phyloP scores from a whole-genome alignment of 2,888 invertebrate species.

The Caprella mutica region DNA sequence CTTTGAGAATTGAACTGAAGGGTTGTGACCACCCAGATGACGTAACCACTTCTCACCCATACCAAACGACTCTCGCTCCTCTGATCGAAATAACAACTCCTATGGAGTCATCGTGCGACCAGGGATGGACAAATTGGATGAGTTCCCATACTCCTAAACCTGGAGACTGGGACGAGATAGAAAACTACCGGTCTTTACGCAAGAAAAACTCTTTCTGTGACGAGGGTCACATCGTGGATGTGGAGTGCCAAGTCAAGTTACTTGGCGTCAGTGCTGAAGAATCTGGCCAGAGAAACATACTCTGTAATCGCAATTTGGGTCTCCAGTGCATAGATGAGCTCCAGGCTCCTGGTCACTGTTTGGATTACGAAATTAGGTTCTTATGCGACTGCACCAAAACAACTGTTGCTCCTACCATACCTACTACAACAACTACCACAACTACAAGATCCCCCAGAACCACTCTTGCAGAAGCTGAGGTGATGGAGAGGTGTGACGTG shows the following conservation, averaged over 20 bases:
- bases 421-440: not conserved
- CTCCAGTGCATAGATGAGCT: slow-evolving; percentile 30
- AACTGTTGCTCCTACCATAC: slow-evolving; percentile 2
- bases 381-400: slow-evolving; percentile 35
- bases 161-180: slow-evolving; percentile 34
- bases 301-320: slow-evolving; percentile 35
- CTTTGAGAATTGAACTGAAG: slow-evolving; percentile 39
- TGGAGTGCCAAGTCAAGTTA: slow-evolving; percentile 39
- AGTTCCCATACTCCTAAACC: slow-evolving; percentile 36
- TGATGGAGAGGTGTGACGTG: slow-evolving; percentile 42
- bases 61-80: not conserved
- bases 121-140: slow-evolving; percentile 38
- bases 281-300: slow-evolving; percentile 18
- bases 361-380: slow-evolving; percentile 37
- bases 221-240: slow-evolving; percentile 35
- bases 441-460: not conserved
- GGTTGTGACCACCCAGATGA: slow-evolving; percentile 37
- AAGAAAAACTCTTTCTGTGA: slow-evolving; percentile 35
- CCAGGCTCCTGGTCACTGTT: slow-evolving; percentile 34
- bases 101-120: slow-evolving; percentile 22
- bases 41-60: not conserved
- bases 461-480: not conserved
- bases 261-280: not conserved
- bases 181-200: slow-evolving; percentile 31
- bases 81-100: slow-evolving; percentile 18